Evolutionary conservation across 2,113 vertebrate species (phyloP).

Genomic region (Poecile atricapillus): DNA sequence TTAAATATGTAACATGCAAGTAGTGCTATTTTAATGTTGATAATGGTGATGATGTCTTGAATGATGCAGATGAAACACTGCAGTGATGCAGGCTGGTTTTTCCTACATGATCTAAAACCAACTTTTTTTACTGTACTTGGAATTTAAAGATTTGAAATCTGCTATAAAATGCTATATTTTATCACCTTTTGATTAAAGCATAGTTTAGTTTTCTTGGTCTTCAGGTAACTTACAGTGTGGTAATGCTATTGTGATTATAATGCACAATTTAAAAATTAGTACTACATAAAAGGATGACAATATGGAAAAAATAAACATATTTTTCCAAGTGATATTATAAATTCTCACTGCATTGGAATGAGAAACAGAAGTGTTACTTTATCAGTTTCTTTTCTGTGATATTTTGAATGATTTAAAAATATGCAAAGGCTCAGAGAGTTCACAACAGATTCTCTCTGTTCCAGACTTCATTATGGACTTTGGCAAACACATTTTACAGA

Average conservation of each 20-base stretch:
- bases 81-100: neutral
- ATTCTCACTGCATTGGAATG: neutral
- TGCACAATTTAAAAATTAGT: neutral
- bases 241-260: neutral
- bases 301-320: neutral
- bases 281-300: neutral
- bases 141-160: neutral
- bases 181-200: neutral
- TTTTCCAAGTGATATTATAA: neutral
- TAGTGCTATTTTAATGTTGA: neutral
- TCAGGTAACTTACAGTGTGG: neutral
- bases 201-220: neutral
- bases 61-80: neutral
- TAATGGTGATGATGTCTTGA: neutral
- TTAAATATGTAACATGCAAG: neutral
- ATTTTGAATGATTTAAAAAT: conserved; percentile 6
- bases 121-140: neutral
- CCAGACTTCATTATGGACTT: neutral
- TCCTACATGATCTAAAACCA: neutral
- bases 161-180: neutral
- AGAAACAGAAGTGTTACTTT: neutral
- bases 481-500: neutral
- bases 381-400: neutral
- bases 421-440: neutral
- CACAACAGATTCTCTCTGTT: neutral